Conservation (phyloP, 92 coral and sea anemone species). For the Actinernus sp. region DNA sequence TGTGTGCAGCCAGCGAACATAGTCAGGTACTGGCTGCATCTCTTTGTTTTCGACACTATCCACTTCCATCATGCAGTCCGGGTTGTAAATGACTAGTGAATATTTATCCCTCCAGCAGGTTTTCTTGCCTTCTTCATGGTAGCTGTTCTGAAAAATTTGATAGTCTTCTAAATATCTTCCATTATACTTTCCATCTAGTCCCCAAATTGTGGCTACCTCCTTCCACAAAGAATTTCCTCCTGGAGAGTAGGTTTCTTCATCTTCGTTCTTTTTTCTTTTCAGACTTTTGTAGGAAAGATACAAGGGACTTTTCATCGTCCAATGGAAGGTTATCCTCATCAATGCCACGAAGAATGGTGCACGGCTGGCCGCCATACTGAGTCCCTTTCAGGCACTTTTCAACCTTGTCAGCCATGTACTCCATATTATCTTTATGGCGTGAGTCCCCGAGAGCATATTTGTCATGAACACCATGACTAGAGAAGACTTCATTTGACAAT, state of each 20-base stretch:
- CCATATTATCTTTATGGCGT: conserved; percentile 49
- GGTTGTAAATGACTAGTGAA: conserved; percentile 40
- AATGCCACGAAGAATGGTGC: conserved; percentile 13
- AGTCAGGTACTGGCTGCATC: conserved; percentile 62
- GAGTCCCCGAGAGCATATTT: conserved; percentile 27
- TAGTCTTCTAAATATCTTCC: conserved; percentile 60
- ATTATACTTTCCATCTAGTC: conserved; percentile 12
- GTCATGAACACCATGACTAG: conserved; percentile 34
- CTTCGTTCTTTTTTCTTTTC: conserved; percentile 18
- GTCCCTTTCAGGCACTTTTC: conserved; percentile 8
- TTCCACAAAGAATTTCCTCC: conserved; percentile 6
- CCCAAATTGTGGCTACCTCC: conserved; percentile 34
- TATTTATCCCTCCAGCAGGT: conserved; percentile 51
- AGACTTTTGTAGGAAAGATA: conserved; percentile 2
- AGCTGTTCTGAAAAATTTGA: conserved; percentile 40
- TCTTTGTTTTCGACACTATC: neutral
- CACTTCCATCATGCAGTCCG: conserved; percentile 13
- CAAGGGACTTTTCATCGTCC: conserved; percentile 10
- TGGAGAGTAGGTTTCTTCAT: conserved; percentile 3
- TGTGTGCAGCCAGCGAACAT: conserved; percentile 35
- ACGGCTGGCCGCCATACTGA: conserved; percentile 46
- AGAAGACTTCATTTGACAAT: too few relatives aligned
- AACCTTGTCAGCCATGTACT: conserved; percentile 40
- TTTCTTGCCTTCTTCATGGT: conserved; percentile 27
- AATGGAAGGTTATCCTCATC: conserved; percentile 10